These are phyloP conservation scores for Colistium nudipinnis DNA, from an alignment of 2,113 vertebrate genomes.

Conservation along the genomic window DNA sequence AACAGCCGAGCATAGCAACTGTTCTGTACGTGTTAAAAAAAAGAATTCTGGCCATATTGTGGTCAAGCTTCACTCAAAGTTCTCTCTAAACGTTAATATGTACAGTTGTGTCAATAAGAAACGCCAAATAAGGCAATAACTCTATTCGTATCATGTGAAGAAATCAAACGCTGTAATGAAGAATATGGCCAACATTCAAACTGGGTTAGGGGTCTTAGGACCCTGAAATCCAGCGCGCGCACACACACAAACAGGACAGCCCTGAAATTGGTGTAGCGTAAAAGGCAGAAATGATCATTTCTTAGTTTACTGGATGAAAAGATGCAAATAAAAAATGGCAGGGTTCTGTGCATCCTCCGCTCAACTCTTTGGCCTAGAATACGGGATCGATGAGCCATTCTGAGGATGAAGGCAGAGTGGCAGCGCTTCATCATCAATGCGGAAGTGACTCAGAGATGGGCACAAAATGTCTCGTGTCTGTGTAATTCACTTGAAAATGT, in stretches of 20 bases:
- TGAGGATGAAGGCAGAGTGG: conserved; percentile 24
- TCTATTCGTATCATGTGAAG: no score
- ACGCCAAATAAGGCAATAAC: no score
- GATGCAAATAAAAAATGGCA: conserved; percentile 18
- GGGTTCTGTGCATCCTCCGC: conserved; percentile 4
- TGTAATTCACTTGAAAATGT: conserved; percentile 51
- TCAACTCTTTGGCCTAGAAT: conserved; percentile 23
- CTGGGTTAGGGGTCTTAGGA: no score
- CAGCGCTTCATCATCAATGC: conserved; percentile 40
- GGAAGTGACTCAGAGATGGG: conserved; percentile 51
- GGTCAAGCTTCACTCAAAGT: neutral
- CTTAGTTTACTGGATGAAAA: conserved; percentile 30
- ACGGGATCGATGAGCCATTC: conserved; percentile 52
- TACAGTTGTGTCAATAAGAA: neutral
- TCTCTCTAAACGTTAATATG: no score
- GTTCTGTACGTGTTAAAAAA: neutral
- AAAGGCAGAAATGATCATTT: conserved; percentile 25
- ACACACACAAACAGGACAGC: no score
- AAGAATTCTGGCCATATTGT: neutral
- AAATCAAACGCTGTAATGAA: no score
- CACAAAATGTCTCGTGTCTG: conserved; percentile 55
- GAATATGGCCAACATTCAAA: no score
- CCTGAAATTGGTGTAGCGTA: neutral
- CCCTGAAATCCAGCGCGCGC: no score
- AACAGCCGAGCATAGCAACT: neutral